phyloP scores from a whole-genome alignment of 2,888 invertebrate species.

The Amiota mariae region DNA sequence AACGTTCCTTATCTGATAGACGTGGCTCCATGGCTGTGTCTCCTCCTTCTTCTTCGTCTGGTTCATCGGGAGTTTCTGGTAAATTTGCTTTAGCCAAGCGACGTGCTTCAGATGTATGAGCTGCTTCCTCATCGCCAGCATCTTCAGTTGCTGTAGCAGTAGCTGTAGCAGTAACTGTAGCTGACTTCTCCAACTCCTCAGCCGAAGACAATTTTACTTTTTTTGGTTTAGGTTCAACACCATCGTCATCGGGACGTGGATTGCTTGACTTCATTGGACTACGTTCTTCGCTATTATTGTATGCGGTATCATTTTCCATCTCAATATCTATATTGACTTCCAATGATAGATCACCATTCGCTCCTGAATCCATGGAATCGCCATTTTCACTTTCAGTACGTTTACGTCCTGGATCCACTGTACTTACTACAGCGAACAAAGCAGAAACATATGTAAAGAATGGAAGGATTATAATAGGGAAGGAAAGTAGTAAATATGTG shows the following conservation, averaged over 20 bases:
- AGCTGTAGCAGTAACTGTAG: not conserved
- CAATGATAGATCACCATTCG: conserved; percentile 74
- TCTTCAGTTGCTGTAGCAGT: not conserved
- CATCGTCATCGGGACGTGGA: conserved; percentile 63
- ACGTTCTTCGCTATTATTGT: conserved; percentile 58
- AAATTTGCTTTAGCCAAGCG: conserved; percentile 15
- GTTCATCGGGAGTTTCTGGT: conserved; percentile 19
- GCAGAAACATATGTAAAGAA: not conserved
- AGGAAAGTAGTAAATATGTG: not conserved
- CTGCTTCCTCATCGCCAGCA: conserved; percentile 25
- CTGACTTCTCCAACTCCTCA: not conserved
- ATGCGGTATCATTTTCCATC: conserved; percentile 75
- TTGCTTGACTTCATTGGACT: conserved; percentile 46
- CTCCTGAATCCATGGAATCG: conserved; percentile 76
- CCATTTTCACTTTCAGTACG: conserved; percentile 80
- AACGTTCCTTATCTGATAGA: conserved; percentile 3
- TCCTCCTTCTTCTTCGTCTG: conserved; percentile 36
- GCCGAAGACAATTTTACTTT: conserved; percentile 67
- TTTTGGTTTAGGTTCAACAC: conserved; percentile 74
- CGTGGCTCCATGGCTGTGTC: conserved; percentile 31
- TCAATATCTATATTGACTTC: conserved; percentile 77
- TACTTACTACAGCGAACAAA: conserved; percentile 80
- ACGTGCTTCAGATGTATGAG: conserved; percentile 37
- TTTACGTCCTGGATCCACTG: conserved; percentile 80
- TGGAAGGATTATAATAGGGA: not conserved